These are phyloP conservation scores for Steatornis caripensis DNA, from an alignment of 2,113 vertebrate species.

Conservation along the genomic window DNA sequence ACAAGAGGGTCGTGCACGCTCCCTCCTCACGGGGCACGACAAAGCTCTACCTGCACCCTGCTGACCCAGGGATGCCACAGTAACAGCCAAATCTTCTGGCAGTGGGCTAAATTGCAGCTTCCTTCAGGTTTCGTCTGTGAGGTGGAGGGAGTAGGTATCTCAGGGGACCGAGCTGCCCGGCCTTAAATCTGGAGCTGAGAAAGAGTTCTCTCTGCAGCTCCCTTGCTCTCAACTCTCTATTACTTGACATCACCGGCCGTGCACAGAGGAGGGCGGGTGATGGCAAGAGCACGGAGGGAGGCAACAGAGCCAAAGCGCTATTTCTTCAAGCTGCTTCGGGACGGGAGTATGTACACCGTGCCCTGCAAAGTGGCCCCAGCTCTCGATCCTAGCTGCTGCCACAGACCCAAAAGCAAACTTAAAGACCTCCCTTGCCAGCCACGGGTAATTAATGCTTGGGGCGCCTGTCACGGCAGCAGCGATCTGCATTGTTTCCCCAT, in stretches of 20 bases:
- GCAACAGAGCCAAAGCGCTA: background rate
- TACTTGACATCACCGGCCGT: background rate
- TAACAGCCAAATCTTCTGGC: fast-evolving
- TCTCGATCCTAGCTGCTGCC: background rate
- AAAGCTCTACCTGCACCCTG: background rate
- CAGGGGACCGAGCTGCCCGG: background rate
- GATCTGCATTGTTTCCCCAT: background rate
- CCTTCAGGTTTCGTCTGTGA: background rate
- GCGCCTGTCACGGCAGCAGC: background rate
- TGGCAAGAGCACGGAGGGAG: background rate
- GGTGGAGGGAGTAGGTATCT: background rate
- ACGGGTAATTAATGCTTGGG: fast-evolving
- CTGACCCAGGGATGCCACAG: background rate
- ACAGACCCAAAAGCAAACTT: background rate
- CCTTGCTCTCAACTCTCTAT: background rate
- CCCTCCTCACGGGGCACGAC: background rate
- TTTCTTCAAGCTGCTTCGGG: background rate
- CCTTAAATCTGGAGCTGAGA: background rate
- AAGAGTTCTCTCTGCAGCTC: background rate
- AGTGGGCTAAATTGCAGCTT: background rate
- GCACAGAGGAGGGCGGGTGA: background rate
- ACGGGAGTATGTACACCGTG: fast-evolving
- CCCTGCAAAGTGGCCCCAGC: background rate
- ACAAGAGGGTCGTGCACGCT: fast-evolving
- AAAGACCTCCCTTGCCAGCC: background rate